These are phyloP conservation scores for Melanitta fusca DNA, from an alignment of 2,797 vertebrate genomes.

Conservation along the genomic window DNA sequence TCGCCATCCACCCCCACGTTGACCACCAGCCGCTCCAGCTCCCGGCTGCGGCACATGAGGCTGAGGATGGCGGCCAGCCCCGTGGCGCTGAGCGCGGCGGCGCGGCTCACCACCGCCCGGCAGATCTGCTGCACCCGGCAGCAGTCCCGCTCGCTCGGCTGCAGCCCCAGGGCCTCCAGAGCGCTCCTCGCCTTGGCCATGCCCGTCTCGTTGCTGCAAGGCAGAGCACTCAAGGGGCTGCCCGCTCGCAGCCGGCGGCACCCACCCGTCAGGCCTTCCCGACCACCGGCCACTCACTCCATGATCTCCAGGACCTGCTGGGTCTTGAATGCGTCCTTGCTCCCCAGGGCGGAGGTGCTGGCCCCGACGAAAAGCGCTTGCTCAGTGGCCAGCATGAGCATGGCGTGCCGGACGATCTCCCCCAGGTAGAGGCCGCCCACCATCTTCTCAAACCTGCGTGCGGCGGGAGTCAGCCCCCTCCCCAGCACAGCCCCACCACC, in stretches of 20 bases:
- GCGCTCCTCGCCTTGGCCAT: conserved; percentile 2
- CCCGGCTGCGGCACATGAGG: conserved; percentile 76
- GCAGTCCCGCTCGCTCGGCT: conserved; percentile 59
- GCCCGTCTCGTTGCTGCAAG: conserved; percentile 36
- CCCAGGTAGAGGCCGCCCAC: conserved; percentile 87
- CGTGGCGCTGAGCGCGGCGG: conserved; percentile 80
- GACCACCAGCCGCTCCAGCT: conserved; percentile 61
- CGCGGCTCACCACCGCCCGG: conserved; percentile 74
- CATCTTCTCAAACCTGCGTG: conserved; percentile 89
- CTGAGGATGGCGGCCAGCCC: conserved; percentile 83
- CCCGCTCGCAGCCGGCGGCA: fast-evolving
- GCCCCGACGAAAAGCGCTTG: conserved; percentile 80
- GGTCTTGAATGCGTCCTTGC: conserved; percentile 49
- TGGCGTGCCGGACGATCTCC: conserved; percentile 81
- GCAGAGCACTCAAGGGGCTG: not conserved
- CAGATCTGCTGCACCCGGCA: conserved; percentile 79
- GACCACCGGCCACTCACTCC: conserved; percentile 74
- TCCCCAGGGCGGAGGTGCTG: conserved; percentile 42
- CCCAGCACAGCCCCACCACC: not conserved
- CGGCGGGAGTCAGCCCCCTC: not conserved
- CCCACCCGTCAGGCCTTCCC: not conserved
- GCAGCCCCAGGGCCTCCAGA: conserved; percentile 78
- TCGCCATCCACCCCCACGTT: conserved; percentile 83
- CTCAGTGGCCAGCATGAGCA: conserved; percentile 75
- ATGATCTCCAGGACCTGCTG: conserved; percentile 82